Percentiles rank a stretch among this genome's conserved stretches.
These are phyloP conservation scores for Isotomurus palustris DNA, from an alignment of 2,888 invertebrate genomes.

Conservation along the genomic window DNA sequence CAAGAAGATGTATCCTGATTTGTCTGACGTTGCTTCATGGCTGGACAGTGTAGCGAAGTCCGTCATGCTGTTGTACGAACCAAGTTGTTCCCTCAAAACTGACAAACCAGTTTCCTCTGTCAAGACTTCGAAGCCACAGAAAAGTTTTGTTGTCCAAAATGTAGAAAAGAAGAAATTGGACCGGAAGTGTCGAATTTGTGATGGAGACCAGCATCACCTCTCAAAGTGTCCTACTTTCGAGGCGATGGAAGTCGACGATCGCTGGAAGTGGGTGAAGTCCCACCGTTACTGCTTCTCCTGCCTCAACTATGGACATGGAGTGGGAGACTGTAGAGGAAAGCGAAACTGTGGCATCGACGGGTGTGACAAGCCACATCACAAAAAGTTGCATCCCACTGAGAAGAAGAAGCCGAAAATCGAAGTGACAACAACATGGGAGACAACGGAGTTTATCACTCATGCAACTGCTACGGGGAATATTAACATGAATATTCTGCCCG, in stretches of 20 bases:
- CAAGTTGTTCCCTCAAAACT: too few relatives aligned
- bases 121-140: too few relatives aligned
- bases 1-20: too few relatives aligned
- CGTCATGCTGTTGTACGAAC: too few relatives aligned
- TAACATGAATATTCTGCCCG: slow-evolving; percentile 9
- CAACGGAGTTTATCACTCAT: too few relatives aligned
- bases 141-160: neutral
- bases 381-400: neutral
- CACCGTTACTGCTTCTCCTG: neutral
- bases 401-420: too few relatives aligned
- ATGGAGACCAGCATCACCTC: neutral
- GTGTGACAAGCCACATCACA: neutral
- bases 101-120: too few relatives aligned
- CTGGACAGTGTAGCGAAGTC: too few relatives aligned
- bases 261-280: neutral
- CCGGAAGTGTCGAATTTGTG: neutral
- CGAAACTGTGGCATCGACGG: neutral
- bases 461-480: too few relatives aligned
- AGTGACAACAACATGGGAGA: too few relatives aligned
- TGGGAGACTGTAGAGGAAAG: neutral
- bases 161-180: neutral
- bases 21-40: too few relatives aligned
- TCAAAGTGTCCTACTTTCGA: neutral
- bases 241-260: neutral
- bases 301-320: neutral